These are phyloP conservation scores for Zaprionus capensis DNA, from an alignment of 1,140 invertebrate species.

Conservation along the genomic window DNA sequence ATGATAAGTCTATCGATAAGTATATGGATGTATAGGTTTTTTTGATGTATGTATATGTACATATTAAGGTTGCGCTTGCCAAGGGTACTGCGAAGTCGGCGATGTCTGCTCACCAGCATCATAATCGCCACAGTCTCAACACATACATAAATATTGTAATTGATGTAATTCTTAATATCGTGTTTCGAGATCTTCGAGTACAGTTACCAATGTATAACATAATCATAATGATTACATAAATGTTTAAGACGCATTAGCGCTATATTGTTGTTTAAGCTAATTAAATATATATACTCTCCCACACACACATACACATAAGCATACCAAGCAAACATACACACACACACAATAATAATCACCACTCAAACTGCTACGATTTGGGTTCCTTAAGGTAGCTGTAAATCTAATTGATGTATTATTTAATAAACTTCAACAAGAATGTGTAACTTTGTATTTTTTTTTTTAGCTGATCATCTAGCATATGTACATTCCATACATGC, in stretches of 20 bases:
- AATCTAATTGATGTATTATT: constrained; percentile 44
- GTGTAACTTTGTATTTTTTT: not conserved
- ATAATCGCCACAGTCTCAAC: constrained; percentile 35
- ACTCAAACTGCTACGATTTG: constrained; percentile 21
- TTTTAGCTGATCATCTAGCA: too few species aligned
- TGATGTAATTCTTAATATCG: constrained; percentile 11
- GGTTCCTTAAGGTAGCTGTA: constrained; percentile 31
- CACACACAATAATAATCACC: not conserved
- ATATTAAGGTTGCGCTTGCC: not conserved
- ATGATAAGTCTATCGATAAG: not conserved
- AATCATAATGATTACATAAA: constrained; percentile 13
- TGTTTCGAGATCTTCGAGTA: not conserved
- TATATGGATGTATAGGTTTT: constrained; percentile 5
- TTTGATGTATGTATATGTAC: not conserved
- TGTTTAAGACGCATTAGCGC: constrained; percentile 9
- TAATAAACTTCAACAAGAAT: constrained; percentile 13
- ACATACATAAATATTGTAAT: constrained; percentile 11
- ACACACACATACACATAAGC: constrained; percentile 6
- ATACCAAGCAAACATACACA: not conserved
- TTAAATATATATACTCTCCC: constrained; percentile 2
- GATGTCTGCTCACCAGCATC: constrained; percentile 3
- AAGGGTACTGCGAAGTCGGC: not conserved
- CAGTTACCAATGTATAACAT: constrained; percentile 10
- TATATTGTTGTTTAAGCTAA: constrained; percentile 8
- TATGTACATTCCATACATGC: too few species aligned